Base-by-base conservation (phyloP, 1,140 invertebrate species). In the Homalodisca vitripennis region DNA sequence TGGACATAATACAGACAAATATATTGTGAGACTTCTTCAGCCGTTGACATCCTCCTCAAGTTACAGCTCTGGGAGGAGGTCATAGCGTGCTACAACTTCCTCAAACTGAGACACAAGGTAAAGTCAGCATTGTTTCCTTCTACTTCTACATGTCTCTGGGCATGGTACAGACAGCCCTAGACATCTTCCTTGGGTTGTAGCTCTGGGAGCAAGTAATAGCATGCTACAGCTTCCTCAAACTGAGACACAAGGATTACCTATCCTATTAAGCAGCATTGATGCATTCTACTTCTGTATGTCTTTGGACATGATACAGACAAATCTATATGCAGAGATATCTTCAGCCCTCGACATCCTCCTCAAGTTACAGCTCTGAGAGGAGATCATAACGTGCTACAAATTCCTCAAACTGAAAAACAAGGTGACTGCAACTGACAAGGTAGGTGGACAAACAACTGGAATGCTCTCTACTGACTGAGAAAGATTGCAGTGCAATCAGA, bases 141-240 rank as follows among this genome's bases (percentile, higher is more conserved):
- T n/a, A 92, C 72, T 71, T 95, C 24, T 85, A 95, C 74, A 74
- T 94, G 0, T 89, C 88, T 73, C 76, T 98, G 31, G 95, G 95
- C 29, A 83, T 92, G 67, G 84, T 91, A 0, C 95, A 95, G 77
- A 87, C 87, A 30, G 95, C 95, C 30, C 81, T 98, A 17, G 93
- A 97, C 73, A 82, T 95, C 32, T 98, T 89, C 79, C 82, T 91
- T 24, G 81, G 86, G 57, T 81, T 97, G 12, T 83, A 93, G 70
- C 79, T 92, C n/a, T 98, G 95, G 96, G 93, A 98, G 74, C 88
- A 97, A 77, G 92, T 96, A 20, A 93, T 98, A 70, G 83, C 86
- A 1, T 98, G 96, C 81, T 98, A 98, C 75, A 92, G 91, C 48
- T 81, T 87, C 70, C 79, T 98, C 51, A 87, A 94, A 73, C 81